phyloP scores from a whole-genome alignment of 2,888 invertebrate species.

The Napeogenes sylphis region DNA sequence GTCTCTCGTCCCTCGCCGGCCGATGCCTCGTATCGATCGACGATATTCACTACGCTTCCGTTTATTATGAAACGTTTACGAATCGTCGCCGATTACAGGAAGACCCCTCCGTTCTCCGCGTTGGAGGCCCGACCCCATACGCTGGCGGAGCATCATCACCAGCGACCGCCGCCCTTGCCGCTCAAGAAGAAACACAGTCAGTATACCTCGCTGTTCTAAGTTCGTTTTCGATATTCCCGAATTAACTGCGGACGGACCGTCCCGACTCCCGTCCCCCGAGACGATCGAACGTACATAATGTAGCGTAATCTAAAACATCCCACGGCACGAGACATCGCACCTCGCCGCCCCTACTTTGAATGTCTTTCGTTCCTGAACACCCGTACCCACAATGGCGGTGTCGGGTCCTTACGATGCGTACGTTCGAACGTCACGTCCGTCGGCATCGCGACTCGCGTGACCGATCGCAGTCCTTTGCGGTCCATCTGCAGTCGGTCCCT shows the following conservation, averaged over 20 bases:
- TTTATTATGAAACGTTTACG: neutral
- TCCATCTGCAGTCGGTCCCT: conserved; percentile 36
- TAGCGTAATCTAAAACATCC: neutral
- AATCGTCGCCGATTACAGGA: conserved; percentile 36
- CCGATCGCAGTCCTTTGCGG: too few species aligned
- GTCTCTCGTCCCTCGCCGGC: conserved; percentile 35
- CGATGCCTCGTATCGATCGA: neutral
- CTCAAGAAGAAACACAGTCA: conserved; percentile 97
- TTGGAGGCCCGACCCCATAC: conserved; percentile 72
- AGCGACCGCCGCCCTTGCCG: conserved; percentile 93
- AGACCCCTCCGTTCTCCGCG: conserved; percentile 57
- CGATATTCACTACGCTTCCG: too few species aligned
- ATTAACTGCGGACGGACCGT: too few species aligned
- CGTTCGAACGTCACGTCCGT: too few species aligned
- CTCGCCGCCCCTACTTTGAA: too few species aligned
- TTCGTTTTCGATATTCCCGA: neutral
- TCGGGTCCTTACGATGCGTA: too few species aligned
- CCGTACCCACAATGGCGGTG: too few species aligned
- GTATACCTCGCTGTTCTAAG: conserved; percentile 59
- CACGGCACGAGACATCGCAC: too few species aligned
- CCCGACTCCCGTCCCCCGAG: too few species aligned
- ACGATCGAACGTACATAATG: neutral
- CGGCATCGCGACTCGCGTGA: too few species aligned
- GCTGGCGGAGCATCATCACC: conserved; percentile 72
- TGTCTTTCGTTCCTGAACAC: too few species aligned